Evolutionary conservation across 2,797 vertebrate species (phyloP).

Genomic region (Hemibagrus guttatus): DNA sequence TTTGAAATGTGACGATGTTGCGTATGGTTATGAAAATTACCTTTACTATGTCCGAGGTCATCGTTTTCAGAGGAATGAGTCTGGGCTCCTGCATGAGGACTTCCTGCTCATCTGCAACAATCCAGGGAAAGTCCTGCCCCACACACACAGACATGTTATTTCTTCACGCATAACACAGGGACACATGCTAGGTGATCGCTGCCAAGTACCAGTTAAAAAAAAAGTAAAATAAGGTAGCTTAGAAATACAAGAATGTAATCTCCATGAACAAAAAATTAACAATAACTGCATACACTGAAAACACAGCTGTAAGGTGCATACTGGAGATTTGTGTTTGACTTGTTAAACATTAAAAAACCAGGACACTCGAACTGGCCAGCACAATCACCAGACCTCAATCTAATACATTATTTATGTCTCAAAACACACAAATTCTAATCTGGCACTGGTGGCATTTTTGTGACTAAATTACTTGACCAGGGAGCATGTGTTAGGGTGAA

Average conservation of each 20-base stretch:
- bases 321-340: neutral
- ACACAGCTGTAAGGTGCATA: neutral
- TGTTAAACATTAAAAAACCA: neutral
- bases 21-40: constrained; percentile 66
- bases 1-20: neutral
- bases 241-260: neutral
- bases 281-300: neutral
- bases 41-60: constrained; percentile 96
- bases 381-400: neutral
- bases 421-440: neutral
- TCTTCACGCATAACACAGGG: neutral
- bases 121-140: constrained; percentile 94
- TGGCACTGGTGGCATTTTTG: neutral
- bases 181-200: neutral
- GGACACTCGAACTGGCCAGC: neutral
- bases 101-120: constrained; percentile 94
- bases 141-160: neutral
- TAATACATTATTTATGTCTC: neutral
- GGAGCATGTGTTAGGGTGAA: neutral
- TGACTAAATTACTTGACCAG: neutral
- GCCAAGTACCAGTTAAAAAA: neutral
- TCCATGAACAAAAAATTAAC: neutral
- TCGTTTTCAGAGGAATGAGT: constrained; percentile 94
- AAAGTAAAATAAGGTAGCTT: no score
- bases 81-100: constrained; percentile 94